A percentile compares a stretch with the other conserved stretches of the same genome.
Conservation (phyloP, 2,888 invertebrate species). For the Synergus gifuensis region DNA sequence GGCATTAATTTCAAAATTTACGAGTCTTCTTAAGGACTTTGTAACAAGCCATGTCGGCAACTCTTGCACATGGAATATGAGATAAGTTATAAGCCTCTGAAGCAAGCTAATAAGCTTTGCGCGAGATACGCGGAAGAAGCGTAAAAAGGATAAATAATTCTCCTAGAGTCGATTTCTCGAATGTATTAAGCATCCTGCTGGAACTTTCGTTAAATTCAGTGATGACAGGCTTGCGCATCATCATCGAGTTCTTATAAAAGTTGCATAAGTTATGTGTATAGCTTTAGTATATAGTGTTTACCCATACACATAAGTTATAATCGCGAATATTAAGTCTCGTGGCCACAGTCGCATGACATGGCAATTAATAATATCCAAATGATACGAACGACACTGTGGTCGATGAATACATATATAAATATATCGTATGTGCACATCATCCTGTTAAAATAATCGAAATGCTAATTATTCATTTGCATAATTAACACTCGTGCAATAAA, state of each 20-base stretch:
- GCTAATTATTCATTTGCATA: constrained; percentile 75
- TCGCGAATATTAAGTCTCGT: not conserved
- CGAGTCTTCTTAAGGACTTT: constrained; percentile 38
- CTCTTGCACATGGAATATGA: constrained; percentile 9
- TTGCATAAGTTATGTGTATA: not conserved
- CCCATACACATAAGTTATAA: too few species aligned
- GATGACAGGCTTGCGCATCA: not conserved
- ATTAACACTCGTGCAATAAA: constrained; percentile 71
- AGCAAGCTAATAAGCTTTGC: constrained; percentile 23
- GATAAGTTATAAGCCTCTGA: constrained; percentile 16
- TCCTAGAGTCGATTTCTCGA: not conserved
- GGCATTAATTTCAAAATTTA: constrained; percentile 40
- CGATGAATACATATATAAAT: constrained; percentile 42
- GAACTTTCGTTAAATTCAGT: not conserved
- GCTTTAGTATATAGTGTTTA: not conserved
- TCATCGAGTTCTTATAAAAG: not conserved
- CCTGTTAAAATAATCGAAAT: constrained; percentile 71
- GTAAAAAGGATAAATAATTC: not conserved
- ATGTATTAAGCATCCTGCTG: not conserved
- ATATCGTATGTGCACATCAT: constrained; percentile 45
- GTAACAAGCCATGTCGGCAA: constrained; percentile 37
- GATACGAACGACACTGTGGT: constrained; percentile 32
- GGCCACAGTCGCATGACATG: not conserved
- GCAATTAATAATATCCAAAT: constrained; percentile 30
- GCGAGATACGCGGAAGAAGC: constrained; percentile 34